Evolutionary conservation across 2,888 invertebrate species (phyloP).

Genomic region (Thereva unica): DNA sequence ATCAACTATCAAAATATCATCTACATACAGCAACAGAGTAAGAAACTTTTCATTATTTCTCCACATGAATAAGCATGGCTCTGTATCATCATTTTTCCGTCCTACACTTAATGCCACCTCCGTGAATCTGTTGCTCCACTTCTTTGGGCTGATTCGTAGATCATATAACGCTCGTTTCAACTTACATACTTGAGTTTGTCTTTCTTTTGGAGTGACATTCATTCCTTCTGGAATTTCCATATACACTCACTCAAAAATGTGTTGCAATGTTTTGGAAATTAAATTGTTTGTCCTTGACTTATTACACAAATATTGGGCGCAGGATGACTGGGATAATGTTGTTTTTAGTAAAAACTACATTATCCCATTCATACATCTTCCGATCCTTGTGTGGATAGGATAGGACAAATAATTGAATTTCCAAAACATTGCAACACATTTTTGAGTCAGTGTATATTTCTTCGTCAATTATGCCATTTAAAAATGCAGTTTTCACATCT

Average conservation of each 20-base stretch:
- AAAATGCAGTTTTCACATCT: slow-evolving; percentile 11
- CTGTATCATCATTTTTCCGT: not conserved
- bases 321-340: too few species aligned
- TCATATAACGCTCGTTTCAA: not conserved
- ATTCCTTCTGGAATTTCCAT: slow-evolving; percentile 12
- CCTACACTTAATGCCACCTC: not conserved
- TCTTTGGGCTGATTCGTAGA: not conserved
- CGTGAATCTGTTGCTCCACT: slow-evolving; percentile 1
- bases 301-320: too few species aligned
- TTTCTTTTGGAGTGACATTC: not conserved
- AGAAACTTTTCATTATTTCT: not conserved
- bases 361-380: too few species aligned
- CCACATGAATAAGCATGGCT: slow-evolving; percentile 1
- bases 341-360: too few species aligned
- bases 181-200: slow-evolving; percentile 2
- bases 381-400: too few species aligned
- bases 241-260: too few species aligned
- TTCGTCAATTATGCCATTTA: not conserved
- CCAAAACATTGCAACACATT: too few species aligned
- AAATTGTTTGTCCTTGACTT: too few species aligned
- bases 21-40: not conserved
- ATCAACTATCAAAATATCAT: not conserved
- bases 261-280: too few species aligned
- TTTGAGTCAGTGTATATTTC: too few species aligned
- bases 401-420: too few species aligned